These are phyloP conservation scores for Etia nguti DNA, from an alignment of 2,113 vertebrate species.

Conservation along the genomic window DNA sequence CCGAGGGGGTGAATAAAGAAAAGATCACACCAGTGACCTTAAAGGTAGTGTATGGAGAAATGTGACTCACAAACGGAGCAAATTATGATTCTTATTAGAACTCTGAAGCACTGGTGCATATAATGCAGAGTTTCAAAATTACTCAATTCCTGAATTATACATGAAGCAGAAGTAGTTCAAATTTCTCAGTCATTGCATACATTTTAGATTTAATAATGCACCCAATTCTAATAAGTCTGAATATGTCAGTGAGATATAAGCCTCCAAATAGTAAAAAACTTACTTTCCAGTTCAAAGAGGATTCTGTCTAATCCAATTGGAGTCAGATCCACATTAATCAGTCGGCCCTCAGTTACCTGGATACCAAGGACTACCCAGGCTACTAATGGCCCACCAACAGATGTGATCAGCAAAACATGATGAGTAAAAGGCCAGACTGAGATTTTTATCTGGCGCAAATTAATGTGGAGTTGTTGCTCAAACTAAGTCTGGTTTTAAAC, in stretches of 20 bases:
- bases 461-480: background rate
- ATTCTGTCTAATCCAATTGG: constrained; percentile 70
- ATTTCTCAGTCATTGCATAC: background rate
- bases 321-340: constrained; percentile 54
- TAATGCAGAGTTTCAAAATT: background rate
- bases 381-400: constrained; percentile 27
- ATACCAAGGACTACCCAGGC: constrained; percentile 19
- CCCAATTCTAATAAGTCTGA: background rate
- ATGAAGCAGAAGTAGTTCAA: background rate
- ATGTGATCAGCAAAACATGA: constrained; percentile 34
- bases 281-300: constrained; percentile 62
- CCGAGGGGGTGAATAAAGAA: constrained; percentile 96
- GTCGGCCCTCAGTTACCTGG: constrained; percentile 36
- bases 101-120: background rate
- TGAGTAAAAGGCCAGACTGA: background rate
- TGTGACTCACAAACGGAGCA: background rate
- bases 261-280: constrained; percentile 40
- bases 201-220: background rate
- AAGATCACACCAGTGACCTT: constrained; percentile 94
- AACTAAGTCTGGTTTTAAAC: background rate
- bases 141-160: background rate
- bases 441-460: background rate
- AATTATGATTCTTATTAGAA: background rate
- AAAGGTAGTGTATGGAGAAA: constrained; percentile 78
- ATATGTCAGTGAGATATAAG: background rate